Conservation (phyloP, 1,140 invertebrate genomes). For the Ceratosolen fusciceps region DNA sequence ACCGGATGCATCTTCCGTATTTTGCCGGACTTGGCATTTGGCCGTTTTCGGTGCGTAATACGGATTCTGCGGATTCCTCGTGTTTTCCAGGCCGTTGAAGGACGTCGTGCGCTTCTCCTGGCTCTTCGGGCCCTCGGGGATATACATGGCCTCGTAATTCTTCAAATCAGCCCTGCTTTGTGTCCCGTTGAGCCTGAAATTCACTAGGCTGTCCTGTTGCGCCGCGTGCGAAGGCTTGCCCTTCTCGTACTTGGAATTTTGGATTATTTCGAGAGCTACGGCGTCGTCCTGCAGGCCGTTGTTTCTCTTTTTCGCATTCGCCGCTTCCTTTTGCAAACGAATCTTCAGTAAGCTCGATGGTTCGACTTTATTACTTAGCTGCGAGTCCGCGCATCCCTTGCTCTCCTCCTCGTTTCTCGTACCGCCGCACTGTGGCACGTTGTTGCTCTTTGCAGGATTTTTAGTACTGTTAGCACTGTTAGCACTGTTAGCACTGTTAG, state of each 20-base stretch:
- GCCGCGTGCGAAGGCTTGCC: conserved; percentile 53
- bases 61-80: conserved; percentile 57
- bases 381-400: not conserved
- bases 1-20: not conserved
- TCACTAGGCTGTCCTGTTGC: conserved; percentile 32
- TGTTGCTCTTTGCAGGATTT: not conserved
- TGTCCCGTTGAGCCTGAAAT: conserved; percentile 55
- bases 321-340: conserved; percentile 54
- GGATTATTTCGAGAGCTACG: conserved; percentile 38
- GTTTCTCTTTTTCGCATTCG: conserved; percentile 56
- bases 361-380: conserved; percentile 29
- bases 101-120: conserved; percentile 33
- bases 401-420: not conserved
- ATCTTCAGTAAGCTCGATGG: conserved; percentile 59
- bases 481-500: not conserved
- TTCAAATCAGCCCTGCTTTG: conserved; percentile 51
- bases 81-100: conserved; percentile 60
- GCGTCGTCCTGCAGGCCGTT: conserved; percentile 62
- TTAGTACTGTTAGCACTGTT: not conserved
- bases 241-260: conserved; percentile 47
- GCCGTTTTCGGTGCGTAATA: not conserved
- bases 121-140: not conserved
- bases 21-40: not conserved
- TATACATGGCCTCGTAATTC: not conserved
- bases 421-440: not conserved